Base-by-base conservation (phyloP, 2,888 invertebrate species). In the Deroplatys truncata region DNA sequence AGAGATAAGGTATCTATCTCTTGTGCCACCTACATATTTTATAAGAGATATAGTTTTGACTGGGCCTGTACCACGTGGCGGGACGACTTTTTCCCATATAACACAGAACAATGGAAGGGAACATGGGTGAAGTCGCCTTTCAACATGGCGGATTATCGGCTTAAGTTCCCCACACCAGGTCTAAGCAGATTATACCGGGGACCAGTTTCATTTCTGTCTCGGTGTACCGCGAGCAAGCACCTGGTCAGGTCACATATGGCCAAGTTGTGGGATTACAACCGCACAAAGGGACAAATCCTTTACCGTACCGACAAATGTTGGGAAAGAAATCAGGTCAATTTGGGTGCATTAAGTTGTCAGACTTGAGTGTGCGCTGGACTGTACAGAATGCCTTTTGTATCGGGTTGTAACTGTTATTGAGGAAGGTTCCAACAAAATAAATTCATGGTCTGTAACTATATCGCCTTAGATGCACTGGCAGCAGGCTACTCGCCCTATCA, bases 91-190 rank as follows among this genome's bases (percentile, higher is more conserved):
- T 72, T 72, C 56, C 56, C 56, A 72, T 72, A 72, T 25, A 20
- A 25, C 56, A 72, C 88, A 83, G 49, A 43, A 83, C 84, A 84
- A 49, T 88, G 82, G 31, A n/a, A 29, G 83, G 88, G 82, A 89
- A 89, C 89, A 89, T 84, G 88, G 89, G 82, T 87, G 88, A 89
- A 89, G 89, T 89, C 89, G 89, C 89, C 85, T 89, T 89, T 88
- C 89, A 89, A 89, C 88, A 89, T 89, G 84, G 84, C 84, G 84
- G 89, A 89, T 89, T 89, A 89, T 84, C 89, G 88, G 89, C 89
- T 89, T 89, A 89, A 84, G 28, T n/a, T 72, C 56, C 56, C 56
- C 56, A 72, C 86, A 28, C n/a, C 82, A 35, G 35, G 82, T 56
- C 72, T 88, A 88, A 89, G 89, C 89, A 84, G 89, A 89, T 89